Percentiles rank a stretch among this genome's conserved stretches.
Evolutionary conservation across 2,113 vertebrate genomes (phyloP).

Genomic region (Stegostoma tigrinum): DNA sequence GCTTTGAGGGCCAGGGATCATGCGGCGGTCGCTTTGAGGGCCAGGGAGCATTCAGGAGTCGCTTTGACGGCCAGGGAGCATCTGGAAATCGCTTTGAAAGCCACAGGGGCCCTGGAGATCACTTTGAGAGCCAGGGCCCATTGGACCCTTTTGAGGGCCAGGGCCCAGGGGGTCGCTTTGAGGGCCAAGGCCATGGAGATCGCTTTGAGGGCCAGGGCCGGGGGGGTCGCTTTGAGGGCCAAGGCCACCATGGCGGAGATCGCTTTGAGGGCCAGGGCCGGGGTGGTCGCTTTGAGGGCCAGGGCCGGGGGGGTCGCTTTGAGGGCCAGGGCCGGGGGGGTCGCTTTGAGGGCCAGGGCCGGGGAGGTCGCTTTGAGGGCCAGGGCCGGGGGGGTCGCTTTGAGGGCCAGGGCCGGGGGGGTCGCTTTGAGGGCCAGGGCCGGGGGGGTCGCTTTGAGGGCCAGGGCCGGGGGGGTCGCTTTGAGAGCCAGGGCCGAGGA

Average conservation of each 20-base stretch:
- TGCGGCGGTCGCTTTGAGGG: neutral
- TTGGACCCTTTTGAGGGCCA: neutral
- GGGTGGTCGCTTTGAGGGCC: neutral
- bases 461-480: neutral
- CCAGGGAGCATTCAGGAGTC: neutral
- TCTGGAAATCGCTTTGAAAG: neutral
- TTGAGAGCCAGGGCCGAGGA: neutral
- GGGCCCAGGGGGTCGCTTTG: neutral
- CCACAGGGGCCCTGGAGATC: neutral
- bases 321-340: too few relatives aligned
- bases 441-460: neutral
- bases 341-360: neutral
- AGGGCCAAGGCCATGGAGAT: neutral
- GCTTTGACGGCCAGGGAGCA: neutral
- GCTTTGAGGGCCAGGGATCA: neutral
- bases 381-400: neutral
- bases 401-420: neutral
- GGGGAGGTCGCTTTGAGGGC: neutral
- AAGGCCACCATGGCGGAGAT: neutral
- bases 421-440: neutral
- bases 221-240: neutral
- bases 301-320: too few relatives aligned
- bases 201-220: neutral
- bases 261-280: neutral
- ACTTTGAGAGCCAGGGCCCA: neutral